Conservation (phyloP, 2,888 invertebrate species). For the Amphipoea oculea region DNA sequence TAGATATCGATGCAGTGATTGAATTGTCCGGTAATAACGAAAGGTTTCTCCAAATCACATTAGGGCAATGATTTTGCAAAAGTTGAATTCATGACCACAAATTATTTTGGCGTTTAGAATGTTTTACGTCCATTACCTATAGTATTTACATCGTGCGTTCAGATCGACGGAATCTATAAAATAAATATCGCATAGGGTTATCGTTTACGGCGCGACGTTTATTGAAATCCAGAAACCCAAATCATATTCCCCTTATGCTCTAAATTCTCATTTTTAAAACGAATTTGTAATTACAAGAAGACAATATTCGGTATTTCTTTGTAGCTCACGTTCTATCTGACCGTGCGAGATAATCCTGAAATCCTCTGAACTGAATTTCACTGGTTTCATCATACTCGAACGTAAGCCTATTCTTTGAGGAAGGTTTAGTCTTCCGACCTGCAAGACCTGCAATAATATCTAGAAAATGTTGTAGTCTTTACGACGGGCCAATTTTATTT, state of each 20-base stretch:
- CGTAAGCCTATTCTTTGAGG: constrained; percentile 48
- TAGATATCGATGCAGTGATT: constrained; percentile 58
- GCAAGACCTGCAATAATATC: constrained; percentile 44
- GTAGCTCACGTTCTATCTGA: constrained; percentile 15
- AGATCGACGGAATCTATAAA: neutral
- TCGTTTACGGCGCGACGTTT: neutral
- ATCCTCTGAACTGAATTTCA: constrained; percentile 46
- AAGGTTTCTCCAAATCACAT: neutral
- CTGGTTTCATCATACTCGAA: constrained; percentile 45
- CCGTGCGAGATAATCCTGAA: constrained; percentile 46
- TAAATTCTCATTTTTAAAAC: constrained; percentile 5
- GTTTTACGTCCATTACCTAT: neutral
- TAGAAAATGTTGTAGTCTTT: constrained; percentile 34
- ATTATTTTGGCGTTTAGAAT: neutral
- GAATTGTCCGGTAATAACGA: constrained; percentile 17
- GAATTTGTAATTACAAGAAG: constrained; percentile 25
- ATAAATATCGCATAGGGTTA: neutral
- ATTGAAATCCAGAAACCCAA: neutral
- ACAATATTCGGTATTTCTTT: constrained; percentile 31
- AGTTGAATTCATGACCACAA: neutral
- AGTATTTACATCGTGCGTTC: neutral
- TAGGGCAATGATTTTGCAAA: neutral
- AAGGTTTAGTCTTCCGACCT: constrained; percentile 32
- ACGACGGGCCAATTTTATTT: constrained; percentile 31
- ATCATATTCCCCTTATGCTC: neutral